Evolutionary conservation across 2,113 vertebrate species (phyloP), one percentile per base, ranked within the genome.

Genomic region (Psittacara wagleri): DNA sequence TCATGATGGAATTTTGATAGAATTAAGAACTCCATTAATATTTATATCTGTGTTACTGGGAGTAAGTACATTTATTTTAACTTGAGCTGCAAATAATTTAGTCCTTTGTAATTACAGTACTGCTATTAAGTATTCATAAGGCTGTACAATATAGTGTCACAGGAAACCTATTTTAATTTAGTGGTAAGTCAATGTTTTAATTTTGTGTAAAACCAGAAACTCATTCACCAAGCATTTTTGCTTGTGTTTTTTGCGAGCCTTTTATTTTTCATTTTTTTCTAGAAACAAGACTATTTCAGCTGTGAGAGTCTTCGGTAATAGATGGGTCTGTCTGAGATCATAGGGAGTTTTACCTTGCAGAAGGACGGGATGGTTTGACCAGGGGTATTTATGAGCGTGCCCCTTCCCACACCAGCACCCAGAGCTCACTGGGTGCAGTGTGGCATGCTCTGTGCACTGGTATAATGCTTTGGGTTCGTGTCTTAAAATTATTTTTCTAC

Each of bases 1-100:
- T 77, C 55, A 37, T 46, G 72, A 61, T 86, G 88, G 83, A 86
- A 83, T 92, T 95, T 90, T 92, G 92, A 83, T 93, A 27, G 72
- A 94, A 84, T 95, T 83, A 90, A 92, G 94, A 94, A 35, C 70
- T 44, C 61, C 88, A 93, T 96, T 96, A 96, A 96, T 94, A 96
- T 97, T 96, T 96, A 93, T 93, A 90, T 92, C 68, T 59, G 49
- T 48, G 72, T 86, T 37, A 44, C 90, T 90, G 76, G 68, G 63
- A 88, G 63, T 93, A 52, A 94, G 83, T 86, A 81, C 90, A 78
- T 95, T 93, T 93, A 86, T 94, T 96, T 94, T 93, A 96, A 90
- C 88, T 92, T 46, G 11, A 78, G 79, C 80, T 95, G 91, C 79
- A 95, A 83, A 92, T 94, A 76, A 10, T 86, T 92, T 74, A 39